Base-by-base conservation (phyloP, 2,797 vertebrate genomes). In the Leucoraja ocellata region DNA sequence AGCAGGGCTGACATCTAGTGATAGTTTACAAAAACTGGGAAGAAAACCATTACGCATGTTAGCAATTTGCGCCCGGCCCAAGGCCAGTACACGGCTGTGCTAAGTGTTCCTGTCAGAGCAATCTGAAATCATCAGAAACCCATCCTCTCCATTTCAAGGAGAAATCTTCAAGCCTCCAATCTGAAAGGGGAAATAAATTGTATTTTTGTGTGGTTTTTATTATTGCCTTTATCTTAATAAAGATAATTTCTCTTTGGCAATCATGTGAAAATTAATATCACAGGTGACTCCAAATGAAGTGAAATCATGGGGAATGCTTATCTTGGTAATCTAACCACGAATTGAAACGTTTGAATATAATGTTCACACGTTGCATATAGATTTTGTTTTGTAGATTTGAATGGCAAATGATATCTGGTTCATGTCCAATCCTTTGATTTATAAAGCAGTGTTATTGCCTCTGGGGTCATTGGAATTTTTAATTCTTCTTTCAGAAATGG, bases 1-100 rank as follows among this genome's bases (percentile, higher is more conserved):
- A 76, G 7, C 90, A 54, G 90, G 90, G 13, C 90, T 92, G 90
- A 92, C 90, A 92, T 92, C 90, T 92, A 92, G 39, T 76, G 90
- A 92, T 92, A 73, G 65, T 25, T 58, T 92, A n/a, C 36, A 76
- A 92, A 74, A 71, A 92, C 25, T 28, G 90, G 46, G 18, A 92
- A 54, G 25, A 23, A 76, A 74, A 92, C 9, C 39, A 92, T 76
- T 76, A 39, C 16, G 73, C 58, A 74, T 74, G 23, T 76, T n/a
- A 91, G 25, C 32, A 46, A 23, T 18, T n/a, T 39, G 36, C 25
- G 36, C 46, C 73, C 88, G 21, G 9, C 63, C 18, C 6, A 63
- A 71, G 63, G 4, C 10, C 90, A 92, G 68, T 92, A 25, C 13
- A 92, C 39, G 21, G 90, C 54, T 76, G 46, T 54, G 90, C 36